phyloP scores from a whole-genome alignment of 2,797 vertebrate genomes.

The Cirrhinus mrigala region DNA sequence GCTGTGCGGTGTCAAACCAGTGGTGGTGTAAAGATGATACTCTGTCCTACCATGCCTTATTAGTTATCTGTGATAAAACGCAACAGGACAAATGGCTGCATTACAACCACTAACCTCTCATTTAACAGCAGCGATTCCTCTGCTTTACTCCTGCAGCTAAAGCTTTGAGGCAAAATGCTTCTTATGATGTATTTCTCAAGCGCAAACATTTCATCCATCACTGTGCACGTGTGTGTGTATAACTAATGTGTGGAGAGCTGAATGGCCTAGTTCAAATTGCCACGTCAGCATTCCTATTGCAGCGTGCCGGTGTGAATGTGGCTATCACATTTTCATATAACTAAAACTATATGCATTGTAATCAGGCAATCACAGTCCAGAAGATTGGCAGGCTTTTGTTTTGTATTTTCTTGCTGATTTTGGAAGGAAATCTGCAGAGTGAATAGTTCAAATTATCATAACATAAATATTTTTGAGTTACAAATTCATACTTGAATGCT shows the following conservation, averaged over 20 bases:
- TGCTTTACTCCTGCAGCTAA: constrained; percentile 9
- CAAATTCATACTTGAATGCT: background rate
- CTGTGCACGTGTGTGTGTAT: background rate
- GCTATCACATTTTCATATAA: background rate
- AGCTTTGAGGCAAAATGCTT: constrained; percentile 1
- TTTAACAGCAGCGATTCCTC: background rate
- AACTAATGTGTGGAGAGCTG: background rate
- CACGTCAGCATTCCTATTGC: background rate
- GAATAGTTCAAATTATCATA: background rate
- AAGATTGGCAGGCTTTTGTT: background rate
- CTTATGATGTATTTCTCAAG: constrained; percentile 5
- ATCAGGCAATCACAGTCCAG: background rate
- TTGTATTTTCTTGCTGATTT: background rate
- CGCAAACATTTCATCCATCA: constrained; percentile 26
- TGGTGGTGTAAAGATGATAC: background rate
- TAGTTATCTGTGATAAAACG: background rate
- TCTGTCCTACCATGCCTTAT: background rate
- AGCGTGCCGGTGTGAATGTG: background rate
- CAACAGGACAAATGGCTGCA: constrained; percentile 5
- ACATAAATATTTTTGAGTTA: background rate
- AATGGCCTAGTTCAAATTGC: constrained; percentile 10
- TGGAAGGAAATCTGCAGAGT: background rate
- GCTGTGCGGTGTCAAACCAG: background rate
- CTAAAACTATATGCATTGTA: background rate
- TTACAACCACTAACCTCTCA: background rate